Evolutionary conservation across 2,113 vertebrate genomes (phyloP).

Genomic region (Gallinago undulata): DNA sequence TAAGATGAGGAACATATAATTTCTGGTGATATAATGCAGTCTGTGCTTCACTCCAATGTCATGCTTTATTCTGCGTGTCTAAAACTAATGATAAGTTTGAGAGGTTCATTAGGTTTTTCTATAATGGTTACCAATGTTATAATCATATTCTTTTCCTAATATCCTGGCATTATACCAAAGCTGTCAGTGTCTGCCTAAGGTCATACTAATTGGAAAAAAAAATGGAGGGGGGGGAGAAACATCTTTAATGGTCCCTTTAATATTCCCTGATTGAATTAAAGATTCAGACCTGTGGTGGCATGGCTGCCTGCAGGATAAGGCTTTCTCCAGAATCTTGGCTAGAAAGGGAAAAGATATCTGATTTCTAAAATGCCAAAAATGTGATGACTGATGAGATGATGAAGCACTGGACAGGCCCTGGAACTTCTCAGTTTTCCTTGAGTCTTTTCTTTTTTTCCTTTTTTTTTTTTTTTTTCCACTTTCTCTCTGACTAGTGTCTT

Average conservation of each 20-base stretch:
- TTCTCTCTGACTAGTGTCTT: background rate
- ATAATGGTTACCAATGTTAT: background rate
- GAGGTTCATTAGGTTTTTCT: slow-evolving; percentile 36
- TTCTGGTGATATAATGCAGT: background rate
- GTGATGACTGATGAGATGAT: background rate
- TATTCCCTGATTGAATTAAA: background rate
- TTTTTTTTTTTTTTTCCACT: background rate
- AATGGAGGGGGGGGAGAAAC: background rate
- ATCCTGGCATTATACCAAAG: background rate
- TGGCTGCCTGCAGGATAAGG: background rate
- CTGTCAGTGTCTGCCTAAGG: background rate
- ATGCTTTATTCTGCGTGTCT: slow-evolving; percentile 30
- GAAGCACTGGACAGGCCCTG: background rate
- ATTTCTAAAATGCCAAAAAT: background rate
- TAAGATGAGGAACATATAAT: slow-evolving; percentile 17
- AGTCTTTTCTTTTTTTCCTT: background rate
- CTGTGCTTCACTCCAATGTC: background rate
- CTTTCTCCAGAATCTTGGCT: background rate
- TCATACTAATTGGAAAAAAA: background rate
- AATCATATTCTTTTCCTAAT: slow-evolving; percentile 1
- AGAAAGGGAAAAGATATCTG: background rate
- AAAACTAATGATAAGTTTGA: slow-evolving; percentile 16
- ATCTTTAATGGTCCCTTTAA: background rate
- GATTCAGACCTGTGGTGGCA: background rate
- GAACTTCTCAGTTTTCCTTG: background rate